These are phyloP conservation scores for Amphiprion ocellaris DNA, from an alignment of 2,113 vertebrate genomes.

Conservation along the genomic window DNA sequence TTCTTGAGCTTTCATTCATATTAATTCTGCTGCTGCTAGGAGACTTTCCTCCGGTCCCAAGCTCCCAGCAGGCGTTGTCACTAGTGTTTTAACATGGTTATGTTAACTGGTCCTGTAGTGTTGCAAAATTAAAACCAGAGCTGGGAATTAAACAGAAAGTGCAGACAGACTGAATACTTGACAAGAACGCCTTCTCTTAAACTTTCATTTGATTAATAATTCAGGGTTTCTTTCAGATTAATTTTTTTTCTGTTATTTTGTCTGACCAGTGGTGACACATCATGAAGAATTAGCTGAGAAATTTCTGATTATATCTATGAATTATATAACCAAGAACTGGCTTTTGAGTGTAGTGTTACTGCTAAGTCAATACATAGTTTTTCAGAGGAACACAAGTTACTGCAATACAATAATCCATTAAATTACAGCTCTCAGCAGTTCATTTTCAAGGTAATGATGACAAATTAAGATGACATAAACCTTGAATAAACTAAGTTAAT, in stretches of 20 bases:
- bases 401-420: slow-evolving; percentile 24
- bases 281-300: neutral
- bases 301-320: neutral
- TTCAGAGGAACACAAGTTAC: slow-evolving; percentile 38
- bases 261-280: neutral
- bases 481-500: slow-evolving; percentile 2
- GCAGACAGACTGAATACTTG: too few species aligned
- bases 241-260: slow-evolving; percentile 6
- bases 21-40: slow-evolving; percentile 43
- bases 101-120: slow-evolving; percentile 6
- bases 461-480: slow-evolving; percentile 51
- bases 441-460: slow-evolving; percentile 49
- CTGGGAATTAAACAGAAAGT: too few species aligned
- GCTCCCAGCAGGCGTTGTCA: slow-evolving; percentile 53
- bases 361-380: slow-evolving; percentile 45
- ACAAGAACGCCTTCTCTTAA: neutral
- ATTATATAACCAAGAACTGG: slow-evolving; percentile 30
- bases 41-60: slow-evolving; percentile 30
- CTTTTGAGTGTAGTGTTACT: slow-evolving; percentile 37
- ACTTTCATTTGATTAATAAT: neutral
- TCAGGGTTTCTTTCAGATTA: neutral
- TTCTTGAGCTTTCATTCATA: slow-evolving; percentile 29
- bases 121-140: too few species aligned
- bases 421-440: slow-evolving; percentile 28
- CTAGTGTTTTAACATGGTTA: slow-evolving; percentile 30